phyloP scores from a whole-genome alignment of 2,888 invertebrate species.

The Clunio marinus region DNA sequence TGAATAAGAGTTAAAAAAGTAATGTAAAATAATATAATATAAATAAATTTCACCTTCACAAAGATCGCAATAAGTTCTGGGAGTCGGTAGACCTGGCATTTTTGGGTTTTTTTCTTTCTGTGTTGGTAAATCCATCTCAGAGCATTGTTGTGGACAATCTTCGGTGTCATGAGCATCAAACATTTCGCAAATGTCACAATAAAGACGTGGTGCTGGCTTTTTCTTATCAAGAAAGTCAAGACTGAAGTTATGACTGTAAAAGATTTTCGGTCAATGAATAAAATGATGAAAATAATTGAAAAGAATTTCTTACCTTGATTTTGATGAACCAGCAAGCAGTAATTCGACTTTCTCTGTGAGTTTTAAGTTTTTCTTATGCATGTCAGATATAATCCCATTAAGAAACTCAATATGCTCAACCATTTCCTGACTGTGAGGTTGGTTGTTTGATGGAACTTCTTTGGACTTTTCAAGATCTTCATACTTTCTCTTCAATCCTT shows the following conservation, averaged over 20 bases:
- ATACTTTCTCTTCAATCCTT: slow-evolving; percentile 23
- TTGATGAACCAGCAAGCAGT: too few species aligned
- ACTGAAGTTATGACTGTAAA: slow-evolving; percentile 40
- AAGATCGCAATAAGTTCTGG: slow-evolving; percentile 82
- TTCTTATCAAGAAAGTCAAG: slow-evolving; percentile 45
- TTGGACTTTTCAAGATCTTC: not conserved
- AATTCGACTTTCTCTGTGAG: slow-evolving; percentile 73
- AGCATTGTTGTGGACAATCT: slow-evolving; percentile 86
- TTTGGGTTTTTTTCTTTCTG: slow-evolving; percentile 46
- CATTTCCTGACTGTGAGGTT: slow-evolving; percentile 57
- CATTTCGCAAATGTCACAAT: slow-evolving; percentile 96
- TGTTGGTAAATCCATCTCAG: slow-evolving; percentile 47
- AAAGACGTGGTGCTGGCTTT: slow-evolving; percentile 69
- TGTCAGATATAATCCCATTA: slow-evolving; percentile 94
- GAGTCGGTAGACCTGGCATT: slow-evolving; percentile 50
- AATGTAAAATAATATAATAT: slow-evolving; percentile 26
- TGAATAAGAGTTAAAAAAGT: slow-evolving; percentile 20
- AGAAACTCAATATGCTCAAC: slow-evolving; percentile 77
- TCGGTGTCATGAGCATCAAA: slow-evolving; percentile 97
- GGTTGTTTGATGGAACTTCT: slow-evolving; percentile 48
- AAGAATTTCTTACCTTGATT: not conserved
- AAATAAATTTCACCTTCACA: slow-evolving; percentile 71
- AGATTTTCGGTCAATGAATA: slow-evolving; percentile 23
- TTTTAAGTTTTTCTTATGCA: slow-evolving; percentile 88
- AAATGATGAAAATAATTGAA: not conserved